Evolutionary conservation across 2,113 vertebrate genomes (phyloP), one percentile per base, ranked within the genome.

Genomic region (Rhinogobius similis): DNA sequence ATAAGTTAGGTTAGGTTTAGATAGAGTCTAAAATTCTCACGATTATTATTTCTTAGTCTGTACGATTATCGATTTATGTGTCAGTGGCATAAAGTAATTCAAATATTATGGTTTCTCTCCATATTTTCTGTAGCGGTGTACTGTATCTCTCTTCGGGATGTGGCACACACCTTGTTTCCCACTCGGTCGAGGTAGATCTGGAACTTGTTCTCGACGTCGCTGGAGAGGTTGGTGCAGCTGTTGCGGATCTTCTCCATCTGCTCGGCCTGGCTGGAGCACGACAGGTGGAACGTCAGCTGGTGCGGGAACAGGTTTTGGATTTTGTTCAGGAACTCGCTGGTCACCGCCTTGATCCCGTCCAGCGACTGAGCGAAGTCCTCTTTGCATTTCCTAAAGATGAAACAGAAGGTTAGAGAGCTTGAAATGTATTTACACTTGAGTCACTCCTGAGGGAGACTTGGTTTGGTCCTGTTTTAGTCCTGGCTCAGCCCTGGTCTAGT

Each of bases 281-380:
- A 90, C 68, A 94, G 90, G 79, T 92, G 90, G 73, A 94, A 94
- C 69, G 90, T 92, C 75, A 83, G 16, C 62, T 87, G 79, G 56
- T 88, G 76, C 5, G 90, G 84, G 55, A 93, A 92, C 85, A 92
- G 65, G 73, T 55, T 90, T 73, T 91, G 86, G 61, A 94, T 93
- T 66, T 85, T 88, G 20, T 59, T 59, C 68, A 93, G 88, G 76
- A 94, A 94, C 12, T 71, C 65, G 2, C 43, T 74, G 10, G 92
- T 94, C 71, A 94, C 92, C 0, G 20, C 53, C 46, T 88, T 74
- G 82, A 94, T 93, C 7, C 93, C 93, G 8, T 87, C 70, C 78
- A 94, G 72, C 44, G 92, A 88, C 0, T 79, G 27, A n/a, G 80
- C 70, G 65, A 93, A 94, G 68, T 93, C 92, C 44, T 93, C 89